Percentiles rank a stretch among this genome's conserved stretches.
phyloP scores from a whole-genome alignment of 2,113 vertebrate genomes.

The Aphelocoma coerulescens region DNA sequence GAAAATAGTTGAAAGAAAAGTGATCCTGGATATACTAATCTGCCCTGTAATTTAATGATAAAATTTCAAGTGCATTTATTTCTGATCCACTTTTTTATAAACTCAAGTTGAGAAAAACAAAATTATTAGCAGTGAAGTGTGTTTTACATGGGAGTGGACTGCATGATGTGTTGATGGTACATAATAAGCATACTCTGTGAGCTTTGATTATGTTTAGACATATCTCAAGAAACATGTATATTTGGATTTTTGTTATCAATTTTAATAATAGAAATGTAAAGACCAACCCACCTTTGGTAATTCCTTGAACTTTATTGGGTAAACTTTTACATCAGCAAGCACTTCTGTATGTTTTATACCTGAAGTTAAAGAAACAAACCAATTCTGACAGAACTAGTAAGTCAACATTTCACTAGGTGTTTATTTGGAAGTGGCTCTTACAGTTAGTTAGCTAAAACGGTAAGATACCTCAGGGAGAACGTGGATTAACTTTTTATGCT shows the following conservation, averaged over 20 bases:
- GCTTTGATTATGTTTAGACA: background rate
- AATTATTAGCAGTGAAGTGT: background rate
- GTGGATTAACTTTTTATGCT: background rate
- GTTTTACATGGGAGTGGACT: background rate
- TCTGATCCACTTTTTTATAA: background rate
- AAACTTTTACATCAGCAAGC: fast-evolving
- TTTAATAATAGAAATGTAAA: background rate
- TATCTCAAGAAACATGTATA: background rate
- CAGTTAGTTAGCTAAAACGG: background rate
- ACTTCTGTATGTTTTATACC: background rate
- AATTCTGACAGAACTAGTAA: background rate
- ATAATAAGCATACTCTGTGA: background rate
- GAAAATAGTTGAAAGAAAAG: background rate
- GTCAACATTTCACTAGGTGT: background rate
- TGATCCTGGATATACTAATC: background rate
- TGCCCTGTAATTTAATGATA: background rate
- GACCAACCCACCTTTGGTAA: background rate
- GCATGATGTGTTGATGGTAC: background rate
- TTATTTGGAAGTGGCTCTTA: background rate
- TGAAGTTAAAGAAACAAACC: background rate
- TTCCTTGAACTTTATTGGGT: background rate
- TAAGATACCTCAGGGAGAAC: background rate
- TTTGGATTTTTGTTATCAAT: background rate
- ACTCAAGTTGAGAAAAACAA: background rate
- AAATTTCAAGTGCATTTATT: background rate